Evolutionary conservation across 2,888 invertebrate species (phyloP), one percentile per base, ranked within the genome.

Genomic region (Lasiommata megera): DNA sequence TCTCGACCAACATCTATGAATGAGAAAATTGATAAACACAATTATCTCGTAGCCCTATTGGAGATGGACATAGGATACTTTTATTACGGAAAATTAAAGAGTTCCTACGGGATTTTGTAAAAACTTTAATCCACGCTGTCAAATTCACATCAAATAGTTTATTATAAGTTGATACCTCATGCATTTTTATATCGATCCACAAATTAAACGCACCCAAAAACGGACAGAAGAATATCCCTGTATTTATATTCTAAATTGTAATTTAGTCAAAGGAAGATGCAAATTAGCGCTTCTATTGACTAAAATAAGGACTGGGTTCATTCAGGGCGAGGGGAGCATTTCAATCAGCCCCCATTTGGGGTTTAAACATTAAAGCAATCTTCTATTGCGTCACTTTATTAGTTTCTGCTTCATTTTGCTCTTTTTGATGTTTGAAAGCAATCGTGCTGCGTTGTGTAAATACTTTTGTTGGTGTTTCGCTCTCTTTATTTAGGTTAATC

Each of bases 221-320:
- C 23, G 5, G 23, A 23, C 5, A 23, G 2, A 3, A 23, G 23
- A 23, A 3, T 23, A n/a, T 23, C 48, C 34, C 31, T 34, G 37
- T 56, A 59, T 60, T 46, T 47, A 60, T 52, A 61, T 61, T 61
- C 58, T 62, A 61, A 61, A 64, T 65, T 58, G 61, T 65, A 69
- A 67, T 68, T 67, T 68, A 65, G 64, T 67, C 68, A 70, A 68
- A 82, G 83, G 84, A 84, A 77, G 84, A 88, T 88, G 88, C 87
- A 88, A 89, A 90, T 90, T 88, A 88, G 77, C 79, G 73, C 80
- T 80, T 84, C 86, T 84, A 89, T 88, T 88, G 82, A 88, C 72
- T 74, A 73, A 79, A 88, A 83, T 82, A 84, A 82, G 81, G 82
- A 82, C 78, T 78, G 76, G 67, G 71, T 76, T 85, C 80, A 85